Evolutionary conservation across 2,888 invertebrate genomes (phyloP).

Genomic region (Eledona agricola): DNA sequence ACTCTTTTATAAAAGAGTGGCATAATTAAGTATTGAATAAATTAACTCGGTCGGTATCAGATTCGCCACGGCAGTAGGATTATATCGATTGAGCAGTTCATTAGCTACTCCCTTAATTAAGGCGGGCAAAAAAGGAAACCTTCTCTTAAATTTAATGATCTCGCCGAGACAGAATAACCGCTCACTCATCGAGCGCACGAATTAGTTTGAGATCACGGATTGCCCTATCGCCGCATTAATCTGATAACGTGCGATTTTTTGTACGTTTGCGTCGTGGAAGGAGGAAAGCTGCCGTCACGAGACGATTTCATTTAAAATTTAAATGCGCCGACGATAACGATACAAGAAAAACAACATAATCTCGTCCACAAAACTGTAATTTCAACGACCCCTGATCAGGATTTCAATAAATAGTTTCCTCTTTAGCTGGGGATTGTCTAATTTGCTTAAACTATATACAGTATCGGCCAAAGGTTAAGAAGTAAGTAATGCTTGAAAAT

Average conservation of each 20-base stretch:
- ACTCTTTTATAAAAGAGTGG: constrained; percentile 51
- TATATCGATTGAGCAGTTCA: constrained; percentile 61
- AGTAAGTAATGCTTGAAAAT: no score
- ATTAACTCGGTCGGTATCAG: constrained; percentile 59
- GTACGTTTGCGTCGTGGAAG: constrained; percentile 21
- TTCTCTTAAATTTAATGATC: constrained; percentile 48
- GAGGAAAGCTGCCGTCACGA: no score
- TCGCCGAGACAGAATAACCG: constrained; percentile 44
- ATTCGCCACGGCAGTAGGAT: constrained; percentile 58
- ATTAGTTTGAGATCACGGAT: constrained; percentile 37
- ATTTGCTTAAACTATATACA: no score
- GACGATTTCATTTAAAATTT: constrained; percentile 37
- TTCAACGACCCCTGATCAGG: no score
- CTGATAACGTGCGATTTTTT: constrained; percentile 32
- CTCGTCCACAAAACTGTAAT: no score
- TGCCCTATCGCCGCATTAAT: constrained; percentile 37
- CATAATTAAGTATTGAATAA: constrained; percentile 60
- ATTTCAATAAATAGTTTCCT: no score
- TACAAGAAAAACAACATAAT: constrained; percentile 22
- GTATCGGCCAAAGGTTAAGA: no score
- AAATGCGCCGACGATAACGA: constrained; percentile 31
- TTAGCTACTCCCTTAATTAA: constrained; percentile 60
- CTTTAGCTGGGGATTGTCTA: no score
- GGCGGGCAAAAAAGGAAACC: constrained; percentile 50
- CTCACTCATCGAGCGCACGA: constrained; percentile 34